These are phyloP conservation scores for Ochropleura plecta DNA, from an alignment of 2,888 invertebrate species.

Conservation along the genomic window DNA sequence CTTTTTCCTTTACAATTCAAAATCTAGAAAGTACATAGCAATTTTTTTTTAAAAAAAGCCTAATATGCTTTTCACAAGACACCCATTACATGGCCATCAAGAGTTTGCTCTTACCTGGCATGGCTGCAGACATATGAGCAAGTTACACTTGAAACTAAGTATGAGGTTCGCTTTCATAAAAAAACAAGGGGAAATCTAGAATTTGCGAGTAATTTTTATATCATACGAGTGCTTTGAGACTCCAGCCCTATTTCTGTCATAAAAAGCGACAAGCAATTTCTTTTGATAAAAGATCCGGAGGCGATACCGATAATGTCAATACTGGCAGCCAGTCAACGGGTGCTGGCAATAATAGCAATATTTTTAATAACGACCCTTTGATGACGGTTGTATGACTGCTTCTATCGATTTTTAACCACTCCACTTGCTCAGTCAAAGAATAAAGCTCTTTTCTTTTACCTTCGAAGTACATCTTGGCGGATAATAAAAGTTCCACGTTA, in stretches of 20 bases:
- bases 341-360: constrained; percentile 64
- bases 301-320: constrained; percentile 68
- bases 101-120: background rate
- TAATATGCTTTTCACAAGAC: background rate
- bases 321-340: constrained; percentile 63
- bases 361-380: constrained; percentile 63
- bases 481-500: constrained; percentile 8
- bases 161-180: background rate
- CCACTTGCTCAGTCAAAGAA: background rate
- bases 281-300: constrained; percentile 64
- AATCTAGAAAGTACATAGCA: background rate
- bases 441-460: background rate
- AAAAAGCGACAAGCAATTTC: constrained; percentile 70
- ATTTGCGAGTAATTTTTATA: background rate
- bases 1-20: background rate
- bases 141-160: background rate
- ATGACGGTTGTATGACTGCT: constrained; percentile 39
- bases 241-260: constrained; percentile 31
- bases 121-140: background rate
- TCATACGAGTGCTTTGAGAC: background rate
- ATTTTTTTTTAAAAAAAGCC: no score
- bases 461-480: background rate
- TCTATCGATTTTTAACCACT: constrained; percentile 21
- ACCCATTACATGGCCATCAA: background rate
- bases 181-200: background rate